phyloP scores from a whole-genome alignment of 2,888 invertebrate genomes.

The Sarcophaga rosellei region DNA sequence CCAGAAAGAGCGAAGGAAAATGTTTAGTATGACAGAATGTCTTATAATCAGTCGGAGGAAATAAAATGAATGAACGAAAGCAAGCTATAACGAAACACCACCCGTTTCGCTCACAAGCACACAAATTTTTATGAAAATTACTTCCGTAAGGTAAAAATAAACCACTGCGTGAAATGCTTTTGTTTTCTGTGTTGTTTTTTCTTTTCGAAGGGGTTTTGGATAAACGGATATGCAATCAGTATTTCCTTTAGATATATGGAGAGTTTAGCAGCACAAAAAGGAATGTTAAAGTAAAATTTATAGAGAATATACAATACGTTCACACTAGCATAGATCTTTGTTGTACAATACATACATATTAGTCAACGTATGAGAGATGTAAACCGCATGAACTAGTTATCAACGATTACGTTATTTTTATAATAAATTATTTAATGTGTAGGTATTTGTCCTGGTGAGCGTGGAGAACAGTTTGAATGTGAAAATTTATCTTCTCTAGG shows the following conservation, averaged over 20 bases:
- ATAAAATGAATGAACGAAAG: conserved; percentile 5
- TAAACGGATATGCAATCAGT: conserved; percentile 61
- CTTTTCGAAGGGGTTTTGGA: background rate
- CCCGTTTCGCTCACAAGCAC: conserved; percentile 3
- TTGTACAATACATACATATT: no score
- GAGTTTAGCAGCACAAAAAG: background rate
- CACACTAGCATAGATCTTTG: background rate
- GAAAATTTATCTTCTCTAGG: no score
- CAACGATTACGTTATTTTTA: no score
- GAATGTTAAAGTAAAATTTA: background rate
- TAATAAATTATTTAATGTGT: no score
- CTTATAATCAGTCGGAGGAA: background rate
- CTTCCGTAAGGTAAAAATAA: conserved; percentile 58
- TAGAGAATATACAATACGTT: background rate
- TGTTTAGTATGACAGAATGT: background rate
- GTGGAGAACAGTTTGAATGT: no score
- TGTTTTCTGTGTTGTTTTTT: background rate
- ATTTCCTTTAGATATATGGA: conserved; percentile 51
- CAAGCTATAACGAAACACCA: conserved; percentile 7
- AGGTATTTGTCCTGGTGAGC: no score
- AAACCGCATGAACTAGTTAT: no score
- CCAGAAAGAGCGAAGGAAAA: conserved; percentile 16
- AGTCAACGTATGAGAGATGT: no score
- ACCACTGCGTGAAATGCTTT: background rate
- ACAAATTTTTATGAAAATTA: conserved; percentile 55